Evolutionary conservation across 2,888 invertebrate species (phyloP), one percentile per base, ranked within the genome.

Genomic region (Taenaris catops): DNA sequence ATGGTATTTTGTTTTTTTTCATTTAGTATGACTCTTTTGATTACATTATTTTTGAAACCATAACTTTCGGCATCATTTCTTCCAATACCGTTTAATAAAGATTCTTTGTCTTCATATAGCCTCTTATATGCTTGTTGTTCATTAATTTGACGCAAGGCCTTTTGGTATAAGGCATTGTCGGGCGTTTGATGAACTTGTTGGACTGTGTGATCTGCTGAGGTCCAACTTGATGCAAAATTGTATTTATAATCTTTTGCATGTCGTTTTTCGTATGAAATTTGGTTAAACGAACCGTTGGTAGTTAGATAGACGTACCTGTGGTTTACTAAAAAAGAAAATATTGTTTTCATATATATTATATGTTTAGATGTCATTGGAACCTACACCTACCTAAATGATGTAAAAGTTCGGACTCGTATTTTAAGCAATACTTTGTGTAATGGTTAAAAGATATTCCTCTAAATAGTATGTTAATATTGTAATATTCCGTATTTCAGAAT

Each of bases 221-320:
- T 25, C 34, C 34, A 34, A 20, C 12, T 25, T 7, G n/a, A n/a
- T 6, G 20, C 25, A 8, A 5, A 34, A 21, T 34, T 25, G 7
- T 25, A 19, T 8, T 34, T 20, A 10, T 26, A 21, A 19, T 33
- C 16, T 9, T 25, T 26, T 12, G 8, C 1, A 7, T 26, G 8
- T 3, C 9, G 10, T 5, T 17, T 26, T 14, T 14, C 4, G 3
- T n/a, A 25, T 16, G 14, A 4, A 6, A 8, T 23, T 9, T 4
- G 8, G 16, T 1, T 24, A 20, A 14, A 9, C 1, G 34, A 26
- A 1, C 9, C 11, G 14, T 26, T 34, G 0, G 5, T 26, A 6
- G 19, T 8, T 1, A 12, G n/a, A 14, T 9, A 26, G 1, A 14
- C 11, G n/a, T 20, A 8, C 2, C 11, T 1, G 6, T 10, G 5